Base-by-base conservation (phyloP, 2,888 invertebrate species). In the Mallateleia sp. region DNA sequence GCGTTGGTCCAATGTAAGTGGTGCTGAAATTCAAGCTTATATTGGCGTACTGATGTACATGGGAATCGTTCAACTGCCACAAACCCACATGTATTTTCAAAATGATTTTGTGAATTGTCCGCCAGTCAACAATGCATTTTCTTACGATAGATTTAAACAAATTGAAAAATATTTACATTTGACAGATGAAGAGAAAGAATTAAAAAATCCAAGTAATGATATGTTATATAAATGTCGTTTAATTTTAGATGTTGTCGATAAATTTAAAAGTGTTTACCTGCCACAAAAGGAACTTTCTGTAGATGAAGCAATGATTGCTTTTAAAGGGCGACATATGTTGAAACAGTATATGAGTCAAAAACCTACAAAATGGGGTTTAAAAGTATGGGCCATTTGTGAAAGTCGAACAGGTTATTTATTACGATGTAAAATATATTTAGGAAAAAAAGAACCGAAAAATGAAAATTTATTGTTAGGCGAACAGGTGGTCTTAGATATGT, bases 331-430 rank as follows among this genome's bases (percentile, higher is more conserved):
- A 20, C 50, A 54, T 20, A n/a, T 9, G 0, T 28, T 54, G 24
- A 69, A 69, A 34, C 69, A 69, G 24, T 69, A 69, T 9, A 69
- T 69, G 69, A n/a, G 34, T 38, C 32, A 69, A 34, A 69, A 69
- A 54, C 69, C 69, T 14, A 69, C 52, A 14, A 69, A 69, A 38
- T 69, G 52, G 69, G 52, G 54, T 1, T 54, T 69, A 9, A 54
- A 69, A 69, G 69, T 38, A 20, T 69, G 69, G 52, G 34, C 34
- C 2, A 22, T 69, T 22, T 50, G 52, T 9, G 69, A 69, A 34
- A 52, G 69, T 20, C 7, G 3, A 69, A 69, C 69, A 6, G 69
- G 69, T 20, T 69, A 52, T 69, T 22, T 69, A 22, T 32, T 69
- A 52, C 50, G 47, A 38, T 22, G 20, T 54, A 54, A 52, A 52